Evolutionary conservation across 2,888 invertebrate genomes (phyloP).

Genomic region (Neuroscelio doddi): DNA sequence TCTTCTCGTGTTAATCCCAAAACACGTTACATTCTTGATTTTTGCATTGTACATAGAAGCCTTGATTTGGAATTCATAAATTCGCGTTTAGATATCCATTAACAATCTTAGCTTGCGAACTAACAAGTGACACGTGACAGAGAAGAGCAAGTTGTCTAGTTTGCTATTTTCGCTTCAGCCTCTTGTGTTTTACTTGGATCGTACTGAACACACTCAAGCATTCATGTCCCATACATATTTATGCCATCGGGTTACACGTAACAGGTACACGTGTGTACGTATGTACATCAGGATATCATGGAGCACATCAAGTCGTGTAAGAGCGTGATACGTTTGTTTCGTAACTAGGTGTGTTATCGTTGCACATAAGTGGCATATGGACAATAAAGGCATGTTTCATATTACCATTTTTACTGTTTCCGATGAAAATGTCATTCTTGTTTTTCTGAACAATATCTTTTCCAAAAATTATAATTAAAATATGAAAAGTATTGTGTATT

Average conservation of each 20-base stretch:
- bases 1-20: too few species aligned
- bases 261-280: conserved; percentile 33
- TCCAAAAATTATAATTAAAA: too few species aligned
- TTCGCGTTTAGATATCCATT: conserved; percentile 18
- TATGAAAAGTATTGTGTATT: too few species aligned
- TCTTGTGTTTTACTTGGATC: conserved; percentile 21
- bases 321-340: conserved; percentile 67
- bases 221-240: conserved; percentile 71
- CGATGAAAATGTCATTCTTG: too few species aligned
- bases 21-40: neutral
- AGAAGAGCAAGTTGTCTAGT: conserved; percentile 12
- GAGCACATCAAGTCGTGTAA: conserved; percentile 60
- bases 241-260: conserved; percentile 56
- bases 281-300: conserved; percentile 54
- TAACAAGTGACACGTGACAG: conserved; percentile 12
- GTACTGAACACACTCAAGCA: conserved; percentile 62
- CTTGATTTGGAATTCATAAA: conserved; percentile 1
- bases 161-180: conserved; percentile 27
- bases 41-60: neutral
- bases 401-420: conserved; percentile 8
- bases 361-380: conserved; percentile 17
- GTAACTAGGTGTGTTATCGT: conserved; percentile 57
- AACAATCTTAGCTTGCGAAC: conserved; percentile 37
- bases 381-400: conserved; percentile 9
- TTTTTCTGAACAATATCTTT: too few species aligned